Evolutionary conservation across 35 echinoderm and acorn worm genomes (phyloP).

Genomic region (Antedon bifida): DNA sequence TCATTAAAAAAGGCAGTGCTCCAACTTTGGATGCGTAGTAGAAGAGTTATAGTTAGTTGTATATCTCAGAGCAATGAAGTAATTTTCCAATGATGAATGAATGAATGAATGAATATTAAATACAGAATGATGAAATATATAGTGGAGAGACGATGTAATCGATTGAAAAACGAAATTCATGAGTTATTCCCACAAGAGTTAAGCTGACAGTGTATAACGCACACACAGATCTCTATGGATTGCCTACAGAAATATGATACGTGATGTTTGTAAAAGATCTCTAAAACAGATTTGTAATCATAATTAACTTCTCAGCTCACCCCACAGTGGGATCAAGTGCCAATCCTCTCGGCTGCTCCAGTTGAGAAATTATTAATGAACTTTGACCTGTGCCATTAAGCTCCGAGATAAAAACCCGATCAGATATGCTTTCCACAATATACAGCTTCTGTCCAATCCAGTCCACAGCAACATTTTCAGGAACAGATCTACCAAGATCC

Average conservation of each 20-base stretch:
- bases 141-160: too few species aligned
- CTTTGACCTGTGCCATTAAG: constrained; percentile 13
- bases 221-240: background rate
- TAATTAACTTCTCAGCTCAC: constrained; percentile 1
- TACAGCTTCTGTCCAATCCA: constrained; percentile 35
- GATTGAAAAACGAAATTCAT: too few species aligned
- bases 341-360: background rate
- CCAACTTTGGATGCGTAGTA: too few species aligned
- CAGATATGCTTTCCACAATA: background rate
- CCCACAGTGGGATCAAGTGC: constrained; percentile 31
- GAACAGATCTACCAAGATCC: background rate
- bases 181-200: background rate
- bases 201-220: background rate
- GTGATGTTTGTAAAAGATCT: background rate
- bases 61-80: too few species aligned
- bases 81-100: too few species aligned
- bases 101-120: too few species aligned
- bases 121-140: too few species aligned
- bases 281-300: background rate
- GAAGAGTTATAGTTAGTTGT: too few species aligned
- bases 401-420: background rate
- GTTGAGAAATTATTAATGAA: background rate
- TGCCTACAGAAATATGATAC: background rate
- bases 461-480: constrained; percentile 17
- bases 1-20: too few species aligned